Conservation (phyloP, 2,888 invertebrate genomes). For the Smittia sp. region DNA sequence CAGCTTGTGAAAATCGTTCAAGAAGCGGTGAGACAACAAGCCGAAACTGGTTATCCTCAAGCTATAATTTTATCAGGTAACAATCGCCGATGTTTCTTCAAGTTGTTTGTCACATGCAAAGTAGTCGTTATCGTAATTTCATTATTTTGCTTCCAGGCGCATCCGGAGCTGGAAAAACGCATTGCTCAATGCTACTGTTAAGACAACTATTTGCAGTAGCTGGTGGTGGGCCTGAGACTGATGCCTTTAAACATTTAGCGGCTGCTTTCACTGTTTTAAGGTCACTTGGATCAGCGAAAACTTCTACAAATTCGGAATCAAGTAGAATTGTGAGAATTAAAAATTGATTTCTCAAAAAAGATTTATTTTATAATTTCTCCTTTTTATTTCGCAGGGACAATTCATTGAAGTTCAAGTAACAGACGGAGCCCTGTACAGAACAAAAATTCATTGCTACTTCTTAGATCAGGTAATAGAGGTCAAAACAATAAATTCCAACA, state of each 20-base stretch:
- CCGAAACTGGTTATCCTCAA: slow-evolving; percentile 93
- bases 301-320: slow-evolving; percentile 85
- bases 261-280: slow-evolving; percentile 93
- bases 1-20: slow-evolving; percentile 85
- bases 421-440: slow-evolving; percentile 89
- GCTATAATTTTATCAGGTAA: slow-evolving; percentile 86
- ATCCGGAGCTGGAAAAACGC: slow-evolving; percentile 92
- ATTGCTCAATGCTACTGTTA: slow-evolving; percentile 85
- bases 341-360: background rate
- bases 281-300: slow-evolving; percentile 87
- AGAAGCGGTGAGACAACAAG: slow-evolving; percentile 89
- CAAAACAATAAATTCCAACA: too few relatives aligned
- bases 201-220: slow-evolving; percentile 90
- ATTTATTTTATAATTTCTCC: slow-evolving; percentile 38
- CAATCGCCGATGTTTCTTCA: slow-evolving; percentile 35
- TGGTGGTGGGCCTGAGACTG: slow-evolving; percentile 81
- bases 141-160: slow-evolving; percentile 57
- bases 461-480: slow-evolving; percentile 65
- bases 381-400: slow-evolving; percentile 66
- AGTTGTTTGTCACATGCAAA: background rate
- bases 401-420: slow-evolving; percentile 96
- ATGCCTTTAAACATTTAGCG: slow-evolving; percentile 92
- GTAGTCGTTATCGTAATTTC: background rate
- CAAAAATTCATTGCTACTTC: slow-evolving; percentile 95
- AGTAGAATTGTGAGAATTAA: slow-evolving; percentile 75